Percentiles rank a stretch among this genome's conserved stretches.
Evolutionary conservation across 1,140 invertebrate species (phyloP).

Genomic region (Trinorchestia longiramus): DNA sequence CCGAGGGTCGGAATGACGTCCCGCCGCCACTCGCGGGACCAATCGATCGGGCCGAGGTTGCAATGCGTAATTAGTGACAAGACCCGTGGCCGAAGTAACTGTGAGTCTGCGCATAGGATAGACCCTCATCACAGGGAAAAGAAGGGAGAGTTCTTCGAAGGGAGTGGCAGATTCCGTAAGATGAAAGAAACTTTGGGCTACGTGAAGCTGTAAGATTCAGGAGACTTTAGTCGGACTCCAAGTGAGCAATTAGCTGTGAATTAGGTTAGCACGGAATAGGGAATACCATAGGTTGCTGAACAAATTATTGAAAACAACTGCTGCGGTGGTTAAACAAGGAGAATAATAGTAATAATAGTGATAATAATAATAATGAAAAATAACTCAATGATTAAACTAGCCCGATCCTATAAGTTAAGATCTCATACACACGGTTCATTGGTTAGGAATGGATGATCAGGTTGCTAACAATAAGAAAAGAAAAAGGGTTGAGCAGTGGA

Average conservation of each 20-base stretch:
- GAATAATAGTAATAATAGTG: too few species aligned
- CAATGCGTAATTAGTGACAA: constrained; percentile 8
- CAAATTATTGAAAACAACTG: too few species aligned
- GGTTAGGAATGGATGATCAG: too few species aligned
- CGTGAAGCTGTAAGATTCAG: not conserved
- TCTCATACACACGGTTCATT: too few species aligned
- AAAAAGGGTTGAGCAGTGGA: too few species aligned
- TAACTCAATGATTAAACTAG: too few species aligned
- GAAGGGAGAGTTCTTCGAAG: not conserved
- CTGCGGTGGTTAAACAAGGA: too few species aligned
- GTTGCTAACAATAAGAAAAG: too few species aligned
- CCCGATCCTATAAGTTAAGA: too few species aligned
- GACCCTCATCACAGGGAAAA: not conserved
- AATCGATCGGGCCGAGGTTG: constrained; percentile 1
- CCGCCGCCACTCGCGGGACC: not conserved
- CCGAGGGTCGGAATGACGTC: not conserved
- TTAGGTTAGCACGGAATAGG: too few species aligned
- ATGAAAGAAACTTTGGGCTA: not conserved
- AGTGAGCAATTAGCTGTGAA: not conserved
- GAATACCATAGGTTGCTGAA: too few species aligned
- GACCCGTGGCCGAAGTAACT: not conserved
- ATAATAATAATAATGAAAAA: too few species aligned
- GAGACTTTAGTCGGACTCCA: not conserved
- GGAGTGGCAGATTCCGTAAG: not conserved
- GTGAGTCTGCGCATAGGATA: not conserved